These are phyloP conservation scores for Piliocolobus tephrosceles DNA, from an alignment of 2,113 vertebrate genomes.

Conservation along the genomic window DNA sequence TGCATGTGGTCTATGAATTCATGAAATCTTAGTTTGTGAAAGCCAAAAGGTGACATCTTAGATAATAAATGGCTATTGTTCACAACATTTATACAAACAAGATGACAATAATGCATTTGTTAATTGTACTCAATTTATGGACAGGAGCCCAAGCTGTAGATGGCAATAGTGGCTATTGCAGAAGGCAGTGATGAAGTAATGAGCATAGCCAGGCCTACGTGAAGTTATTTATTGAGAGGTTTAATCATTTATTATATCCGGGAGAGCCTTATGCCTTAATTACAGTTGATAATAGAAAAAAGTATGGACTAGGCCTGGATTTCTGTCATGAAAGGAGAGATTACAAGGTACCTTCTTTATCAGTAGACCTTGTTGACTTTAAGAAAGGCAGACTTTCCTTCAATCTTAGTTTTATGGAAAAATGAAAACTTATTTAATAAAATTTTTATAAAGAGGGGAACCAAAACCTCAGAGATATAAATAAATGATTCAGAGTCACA, in stretches of 20 bases:
- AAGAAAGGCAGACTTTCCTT: not conserved
- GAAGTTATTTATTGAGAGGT: not conserved
- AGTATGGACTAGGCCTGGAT: not conserved
- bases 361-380: not conserved
- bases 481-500: not conserved
- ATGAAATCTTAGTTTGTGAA: not conserved
- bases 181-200: not conserved
- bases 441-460: not conserved
- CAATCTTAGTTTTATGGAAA: not conserved
- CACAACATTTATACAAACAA: not conserved
- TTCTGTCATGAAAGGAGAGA: not conserved
- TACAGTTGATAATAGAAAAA: not conserved
- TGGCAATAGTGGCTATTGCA: not conserved
- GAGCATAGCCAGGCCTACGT: not conserved
- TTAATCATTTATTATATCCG: not conserved
- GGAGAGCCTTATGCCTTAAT: not conserved
- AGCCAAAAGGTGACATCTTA: not conserved
- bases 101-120: not conserved
- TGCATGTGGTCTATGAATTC: not conserved
- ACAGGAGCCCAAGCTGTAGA: not conserved
- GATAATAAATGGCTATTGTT: not conserved
- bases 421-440: not conserved
- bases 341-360: not conserved
- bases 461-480: not conserved
- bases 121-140: not conserved